phyloP scores from a whole-genome alignment of 2,888 invertebrate species.

The Drosophila monieri region DNA sequence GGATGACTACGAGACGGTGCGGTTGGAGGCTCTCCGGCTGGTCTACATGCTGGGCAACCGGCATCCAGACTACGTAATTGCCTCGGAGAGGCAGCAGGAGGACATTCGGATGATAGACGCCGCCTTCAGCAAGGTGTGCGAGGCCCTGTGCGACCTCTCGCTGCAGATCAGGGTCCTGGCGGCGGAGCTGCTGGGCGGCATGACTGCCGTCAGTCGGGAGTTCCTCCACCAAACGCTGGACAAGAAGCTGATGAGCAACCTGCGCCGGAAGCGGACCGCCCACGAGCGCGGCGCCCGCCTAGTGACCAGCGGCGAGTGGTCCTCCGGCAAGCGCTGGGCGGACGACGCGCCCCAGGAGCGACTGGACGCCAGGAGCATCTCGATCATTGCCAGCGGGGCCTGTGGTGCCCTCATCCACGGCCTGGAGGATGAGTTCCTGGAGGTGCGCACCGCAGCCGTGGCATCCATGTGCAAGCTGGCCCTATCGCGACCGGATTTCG shows the following conservation, averaged over 20 bases:
- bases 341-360: slow-evolving; percentile 92
- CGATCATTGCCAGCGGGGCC: slow-evolving; percentile 95
- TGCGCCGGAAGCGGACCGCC: slow-evolving; percentile 92
- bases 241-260: slow-evolving; percentile 98
- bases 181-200: slow-evolving; percentile 92
- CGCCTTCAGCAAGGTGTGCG: slow-evolving; percentile 97
- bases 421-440: slow-evolving; percentile 98
- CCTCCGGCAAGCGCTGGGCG: slow-evolving; percentile 94
- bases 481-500: slow-evolving; percentile 92
- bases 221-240: slow-evolving; percentile 98
- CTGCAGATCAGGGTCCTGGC: slow-evolving; percentile 92
- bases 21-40: slow-evolving; percentile 93
- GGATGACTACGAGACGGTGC: slow-evolving; percentile 97
- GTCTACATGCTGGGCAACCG: slow-evolving; percentile 93
- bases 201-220: slow-evolving; percentile 93
- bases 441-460: slow-evolving; percentile 97
- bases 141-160: slow-evolving; percentile 95
- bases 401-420: slow-evolving; percentile 99
- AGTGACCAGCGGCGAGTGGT: slow-evolving; percentile 94
- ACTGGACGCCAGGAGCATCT: slow-evolving; percentile 90
- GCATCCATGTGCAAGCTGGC: slow-evolving; percentile 96
- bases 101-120: slow-evolving; percentile 96
- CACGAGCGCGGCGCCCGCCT: slow-evolving; percentile 94
- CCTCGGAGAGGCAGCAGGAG: slow-evolving; percentile 89
- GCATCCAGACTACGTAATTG: slow-evolving; percentile 91